Conservation (phyloP, 1,140 invertebrate genomes). For the Lysiphlebus fabarum region DNA sequence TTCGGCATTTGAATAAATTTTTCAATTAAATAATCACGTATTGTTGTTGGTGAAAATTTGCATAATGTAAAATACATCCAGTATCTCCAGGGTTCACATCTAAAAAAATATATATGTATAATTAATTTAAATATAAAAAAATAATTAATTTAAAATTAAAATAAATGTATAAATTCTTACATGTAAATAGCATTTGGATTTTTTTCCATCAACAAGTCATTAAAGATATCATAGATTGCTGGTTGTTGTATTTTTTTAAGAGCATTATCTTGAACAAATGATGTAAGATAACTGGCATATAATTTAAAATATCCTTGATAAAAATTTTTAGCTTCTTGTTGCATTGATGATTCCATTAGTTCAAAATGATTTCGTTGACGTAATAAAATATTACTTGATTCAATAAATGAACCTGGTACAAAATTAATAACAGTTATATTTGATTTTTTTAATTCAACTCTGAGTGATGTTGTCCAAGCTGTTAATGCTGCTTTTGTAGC, state of each 20-base stretch:
- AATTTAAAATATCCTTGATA: conserved; percentile 60
- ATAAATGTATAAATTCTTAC: conserved; percentile 10
- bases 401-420: conserved; percentile 67
- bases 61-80: conserved; percentile 58
- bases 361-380: conserved; percentile 54
- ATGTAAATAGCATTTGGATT: conserved; percentile 3
- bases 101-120: conserved; percentile 24
- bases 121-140: neutral
- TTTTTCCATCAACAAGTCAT: conserved; percentile 28
- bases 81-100: conserved; percentile 47
- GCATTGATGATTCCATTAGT: conserved; percentile 57
- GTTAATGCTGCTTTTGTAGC: conserved; percentile 76
- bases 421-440: conserved; percentile 72
- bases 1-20: conserved; percentile 59
- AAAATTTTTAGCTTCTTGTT: conserved; percentile 51
- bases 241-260: conserved; percentile 50
- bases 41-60: conserved; percentile 44
- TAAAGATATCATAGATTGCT: conserved; percentile 54
- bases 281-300: conserved; percentile 57
- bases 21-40: conserved; percentile 57
- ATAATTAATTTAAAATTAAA: conserved; percentile 1
- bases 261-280: conserved; percentile 41
- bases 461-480: conserved; percentile 68
- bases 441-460: conserved; percentile 73
- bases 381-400: conserved; percentile 58